Evolutionary conservation across 2,888 invertebrate genomes (phyloP).

Genomic region (Rhaphigaster nebulosa): DNA sequence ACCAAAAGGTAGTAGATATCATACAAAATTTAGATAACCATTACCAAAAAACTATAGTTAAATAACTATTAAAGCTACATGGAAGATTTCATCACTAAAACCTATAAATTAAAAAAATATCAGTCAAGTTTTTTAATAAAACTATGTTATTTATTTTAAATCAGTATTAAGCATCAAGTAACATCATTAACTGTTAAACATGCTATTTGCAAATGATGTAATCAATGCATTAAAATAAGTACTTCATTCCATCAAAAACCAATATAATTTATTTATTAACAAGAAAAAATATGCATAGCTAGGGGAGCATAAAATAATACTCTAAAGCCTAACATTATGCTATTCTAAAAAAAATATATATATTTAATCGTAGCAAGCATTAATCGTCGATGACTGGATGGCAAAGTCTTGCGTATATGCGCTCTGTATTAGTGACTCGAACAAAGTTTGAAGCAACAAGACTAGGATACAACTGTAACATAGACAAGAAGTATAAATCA

Average conservation of each 20-base stretch:
- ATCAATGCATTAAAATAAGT: neutral
- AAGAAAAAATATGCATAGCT: neutral
- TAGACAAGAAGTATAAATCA: neutral
- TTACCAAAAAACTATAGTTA: neutral
- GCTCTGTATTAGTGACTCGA: conserved; percentile 60
- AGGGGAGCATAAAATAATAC: neutral
- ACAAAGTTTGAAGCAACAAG: conserved; percentile 63
- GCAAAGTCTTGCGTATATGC: conserved; percentile 60
- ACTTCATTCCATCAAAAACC: neutral
- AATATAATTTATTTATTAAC: neutral
- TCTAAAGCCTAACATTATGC: neutral
- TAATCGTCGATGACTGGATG: conserved; percentile 60
- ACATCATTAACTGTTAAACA: neutral
- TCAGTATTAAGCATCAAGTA: neutral
- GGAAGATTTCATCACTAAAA: conserved; percentile 14
- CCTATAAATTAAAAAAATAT: neutral
- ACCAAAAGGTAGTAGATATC: neutral
- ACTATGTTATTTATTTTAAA: neutral
- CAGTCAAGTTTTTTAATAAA: neutral
- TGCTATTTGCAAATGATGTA: neutral
- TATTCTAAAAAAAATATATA: neutral
- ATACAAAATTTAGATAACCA: neutral
- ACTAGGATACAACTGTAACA: conserved; percentile 62
- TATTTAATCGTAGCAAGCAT: neutral
- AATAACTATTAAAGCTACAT: neutral